Percentiles rank a stretch among this genome's conserved stretches.
phyloP scores from a whole-genome alignment of 2,113 vertebrate species.

The Poicephalus meyeri region DNA sequence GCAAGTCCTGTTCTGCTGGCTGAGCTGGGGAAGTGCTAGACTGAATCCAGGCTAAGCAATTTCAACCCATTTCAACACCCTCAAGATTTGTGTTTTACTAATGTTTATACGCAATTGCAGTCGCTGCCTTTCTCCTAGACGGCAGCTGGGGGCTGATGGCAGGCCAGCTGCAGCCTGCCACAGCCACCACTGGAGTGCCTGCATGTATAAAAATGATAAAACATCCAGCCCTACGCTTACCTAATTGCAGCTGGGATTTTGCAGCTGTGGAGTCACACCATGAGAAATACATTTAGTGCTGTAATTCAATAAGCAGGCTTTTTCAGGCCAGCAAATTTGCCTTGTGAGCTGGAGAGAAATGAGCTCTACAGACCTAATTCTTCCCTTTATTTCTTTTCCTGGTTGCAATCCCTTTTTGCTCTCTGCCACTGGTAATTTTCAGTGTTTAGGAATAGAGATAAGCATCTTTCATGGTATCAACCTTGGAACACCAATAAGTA shows the following conservation, averaged over 20 bases:
- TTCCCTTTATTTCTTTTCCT: neutral
- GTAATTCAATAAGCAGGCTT: conserved; percentile 20
- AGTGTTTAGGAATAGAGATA: neutral
- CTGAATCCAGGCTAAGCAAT: neutral
- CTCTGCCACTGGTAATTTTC: neutral
- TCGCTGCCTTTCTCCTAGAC: conserved; percentile 31
- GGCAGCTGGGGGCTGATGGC: conserved; percentile 70
- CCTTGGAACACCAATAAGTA: conserved; percentile 25
- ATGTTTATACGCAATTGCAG: conserved; percentile 36
- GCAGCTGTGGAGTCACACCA: conserved; percentile 68
- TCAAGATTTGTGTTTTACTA: conserved; percentile 41
- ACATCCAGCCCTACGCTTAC: conserved; percentile 8
- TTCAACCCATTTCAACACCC: neutral
- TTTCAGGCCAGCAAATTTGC: conserved; percentile 48
- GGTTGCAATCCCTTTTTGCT: neutral
- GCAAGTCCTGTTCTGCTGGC: neutral
- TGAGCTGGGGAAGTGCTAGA: neutral
- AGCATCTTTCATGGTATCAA: neutral
- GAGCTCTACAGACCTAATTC: neutral
- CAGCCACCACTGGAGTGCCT: conserved; percentile 36
- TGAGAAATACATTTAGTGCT: conserved; percentile 44
- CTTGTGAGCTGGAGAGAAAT: conserved; percentile 45
- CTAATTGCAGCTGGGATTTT: conserved; percentile 69
- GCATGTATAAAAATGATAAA: conserved; percentile 18
- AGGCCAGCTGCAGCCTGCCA: conserved; percentile 69